Conservation (phyloP, 1,140 invertebrate genomes). For the Drosophila nikananu region DNA sequence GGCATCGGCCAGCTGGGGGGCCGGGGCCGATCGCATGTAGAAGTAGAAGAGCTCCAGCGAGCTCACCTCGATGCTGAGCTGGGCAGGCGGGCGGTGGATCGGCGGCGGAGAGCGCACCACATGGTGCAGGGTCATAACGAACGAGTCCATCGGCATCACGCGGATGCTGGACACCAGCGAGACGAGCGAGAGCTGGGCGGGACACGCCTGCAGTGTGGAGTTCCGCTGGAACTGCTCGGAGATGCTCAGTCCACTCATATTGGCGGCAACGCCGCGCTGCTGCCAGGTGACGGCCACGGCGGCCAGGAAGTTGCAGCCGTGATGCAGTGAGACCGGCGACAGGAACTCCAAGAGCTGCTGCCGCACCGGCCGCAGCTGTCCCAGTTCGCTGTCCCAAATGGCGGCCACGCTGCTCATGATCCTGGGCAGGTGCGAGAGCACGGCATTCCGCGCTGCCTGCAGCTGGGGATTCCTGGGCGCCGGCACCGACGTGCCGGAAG, state of each 20-base stretch:
- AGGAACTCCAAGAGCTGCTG: constrained; percentile 94
- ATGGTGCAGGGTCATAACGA: constrained; percentile 94
- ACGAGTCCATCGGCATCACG: constrained; percentile 93
- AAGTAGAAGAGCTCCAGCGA: constrained; percentile 88
- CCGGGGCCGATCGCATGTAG: constrained; percentile 90
- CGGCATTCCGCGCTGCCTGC: constrained; percentile 89
- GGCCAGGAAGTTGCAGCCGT: constrained; percentile 93
- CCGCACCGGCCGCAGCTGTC: constrained; percentile 87
- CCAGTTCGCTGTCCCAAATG: constrained; percentile 91
- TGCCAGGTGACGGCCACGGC: constrained; percentile 96
- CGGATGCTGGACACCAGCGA: constrained; percentile 92
- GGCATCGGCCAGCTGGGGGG: constrained; percentile 91
- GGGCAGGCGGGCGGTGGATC: constrained; percentile 88
- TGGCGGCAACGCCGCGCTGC: constrained; percentile 87
- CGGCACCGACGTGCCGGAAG: constrained; percentile 32
- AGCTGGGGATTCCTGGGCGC: constrained; percentile 77
- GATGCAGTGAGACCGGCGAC: constrained; percentile 94
- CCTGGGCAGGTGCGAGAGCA: constrained; percentile 92
- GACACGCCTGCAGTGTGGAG: constrained; percentile 87
- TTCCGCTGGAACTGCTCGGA: constrained; percentile 79
- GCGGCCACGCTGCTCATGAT: constrained; percentile 92
- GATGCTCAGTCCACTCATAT: constrained; percentile 74
- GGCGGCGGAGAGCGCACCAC: constrained; percentile 92
- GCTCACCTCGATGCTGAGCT: constrained; percentile 88
- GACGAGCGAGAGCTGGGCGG: constrained; percentile 92